A percentile compares a stretch with the other conserved stretches of the same genome.
Evolutionary conservation across 2,888 invertebrate species (phyloP).

Genomic region (Campoletis raptor): DNA sequence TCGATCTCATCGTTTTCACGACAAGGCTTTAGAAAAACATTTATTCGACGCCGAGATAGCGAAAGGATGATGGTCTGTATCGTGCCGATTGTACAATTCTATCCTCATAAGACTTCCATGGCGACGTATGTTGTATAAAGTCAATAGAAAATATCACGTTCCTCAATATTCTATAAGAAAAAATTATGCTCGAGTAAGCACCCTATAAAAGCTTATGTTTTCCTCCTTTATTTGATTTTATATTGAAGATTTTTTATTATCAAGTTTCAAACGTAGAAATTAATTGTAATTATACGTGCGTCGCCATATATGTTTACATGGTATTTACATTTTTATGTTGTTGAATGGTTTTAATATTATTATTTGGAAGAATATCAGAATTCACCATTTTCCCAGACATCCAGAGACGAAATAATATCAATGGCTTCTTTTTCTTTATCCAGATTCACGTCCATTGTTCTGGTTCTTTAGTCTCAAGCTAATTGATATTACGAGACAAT

Average conservation of each 20-base stretch:
- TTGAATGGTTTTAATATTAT: background rate
- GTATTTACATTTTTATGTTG: background rate
- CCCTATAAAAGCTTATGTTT: background rate
- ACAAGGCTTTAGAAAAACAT: slow-evolving; percentile 44
- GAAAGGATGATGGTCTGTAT: slow-evolving; percentile 45
- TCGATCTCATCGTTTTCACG: slow-evolving; percentile 54
- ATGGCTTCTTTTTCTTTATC: background rate
- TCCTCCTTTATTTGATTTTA: background rate
- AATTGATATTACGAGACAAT: background rate
- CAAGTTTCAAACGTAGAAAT: background rate
- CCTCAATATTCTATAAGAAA: background rate
- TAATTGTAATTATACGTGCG: background rate
- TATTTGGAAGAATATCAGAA: background rate
- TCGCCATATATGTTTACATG: background rate
- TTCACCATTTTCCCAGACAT: background rate
- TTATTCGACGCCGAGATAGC: slow-evolving; percentile 52
- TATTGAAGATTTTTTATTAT: background rate
- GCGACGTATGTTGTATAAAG: slow-evolving; percentile 7
- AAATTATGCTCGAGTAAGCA: background rate
- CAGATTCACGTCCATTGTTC: background rate
- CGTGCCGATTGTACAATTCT: slow-evolving; percentile 10
- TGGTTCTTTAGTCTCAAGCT: background rate
- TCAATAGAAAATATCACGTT: slow-evolving; percentile 13
- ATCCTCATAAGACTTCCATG: slow-evolving; percentile 25
- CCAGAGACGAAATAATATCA: background rate